Conservation (phyloP, 2,113 vertebrate genomes). For the Callaeas wilsoni region DNA sequence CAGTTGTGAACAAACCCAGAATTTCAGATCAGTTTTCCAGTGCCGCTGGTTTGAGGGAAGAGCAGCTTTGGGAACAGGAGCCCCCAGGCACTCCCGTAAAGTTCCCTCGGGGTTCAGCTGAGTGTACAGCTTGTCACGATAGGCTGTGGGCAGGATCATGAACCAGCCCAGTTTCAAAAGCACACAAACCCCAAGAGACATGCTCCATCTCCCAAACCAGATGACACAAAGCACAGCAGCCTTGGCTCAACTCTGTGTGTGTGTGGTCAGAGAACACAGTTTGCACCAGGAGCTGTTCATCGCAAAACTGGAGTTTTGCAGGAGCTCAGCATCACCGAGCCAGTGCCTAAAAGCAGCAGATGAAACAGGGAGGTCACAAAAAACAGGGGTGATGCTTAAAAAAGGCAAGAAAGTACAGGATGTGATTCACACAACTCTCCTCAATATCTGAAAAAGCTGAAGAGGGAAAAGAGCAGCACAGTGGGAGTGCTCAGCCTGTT, state of each 20-base stretch:
- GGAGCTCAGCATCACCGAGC: neutral
- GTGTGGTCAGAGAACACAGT: neutral
- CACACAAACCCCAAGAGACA: neutral
- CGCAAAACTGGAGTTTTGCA: neutral
- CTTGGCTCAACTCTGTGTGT: neutral
- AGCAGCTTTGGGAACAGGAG: neutral
- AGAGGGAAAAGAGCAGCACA: neutral
- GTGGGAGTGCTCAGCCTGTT: neutral
- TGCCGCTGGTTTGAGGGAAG: neutral
- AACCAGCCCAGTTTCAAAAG: neutral
- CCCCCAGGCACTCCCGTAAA: neutral
- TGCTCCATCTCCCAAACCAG: neutral
- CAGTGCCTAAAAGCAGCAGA: neutral
- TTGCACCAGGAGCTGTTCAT: neutral
- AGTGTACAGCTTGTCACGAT: neutral
- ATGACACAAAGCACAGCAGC: neutral
- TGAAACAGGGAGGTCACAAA: neutral
- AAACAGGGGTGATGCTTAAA: neutral
- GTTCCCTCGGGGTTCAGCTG: neutral
- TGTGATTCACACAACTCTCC: neutral
- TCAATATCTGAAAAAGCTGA: neutral
- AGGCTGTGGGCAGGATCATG: neutral
- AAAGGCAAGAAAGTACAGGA: neutral
- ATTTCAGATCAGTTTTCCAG: neutral
- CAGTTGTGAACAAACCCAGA: neutral